Conservation (phyloP, 2,113 vertebrate genomes). For the Triplophysa siluroides region DNA sequence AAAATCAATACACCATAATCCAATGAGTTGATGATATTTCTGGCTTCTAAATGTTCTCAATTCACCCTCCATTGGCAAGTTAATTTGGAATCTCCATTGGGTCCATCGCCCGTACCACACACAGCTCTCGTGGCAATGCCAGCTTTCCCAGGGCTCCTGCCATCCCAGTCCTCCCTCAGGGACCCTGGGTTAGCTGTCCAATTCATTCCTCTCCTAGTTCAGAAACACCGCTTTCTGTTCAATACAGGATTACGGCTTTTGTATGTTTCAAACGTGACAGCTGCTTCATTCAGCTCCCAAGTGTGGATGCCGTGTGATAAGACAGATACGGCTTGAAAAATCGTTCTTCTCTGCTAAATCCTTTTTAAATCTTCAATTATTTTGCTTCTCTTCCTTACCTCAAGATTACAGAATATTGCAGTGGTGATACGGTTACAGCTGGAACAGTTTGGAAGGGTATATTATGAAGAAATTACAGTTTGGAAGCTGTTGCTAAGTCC, state of each 20-base stretch:
- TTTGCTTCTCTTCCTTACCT: conserved; percentile 46
- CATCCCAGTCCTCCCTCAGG: conserved; percentile 1
- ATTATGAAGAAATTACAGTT: conserved; percentile 72
- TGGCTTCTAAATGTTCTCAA: too few species aligned
- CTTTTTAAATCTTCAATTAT: conserved; percentile 75
- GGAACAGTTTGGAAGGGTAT: conserved; percentile 62
- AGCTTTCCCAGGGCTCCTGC: neutral
- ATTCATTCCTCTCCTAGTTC: conserved; percentile 24
- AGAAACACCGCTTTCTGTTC: conserved; percentile 71
- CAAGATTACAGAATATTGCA: conserved; percentile 73
- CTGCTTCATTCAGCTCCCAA: conserved; percentile 77
- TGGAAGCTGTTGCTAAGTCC: conserved; percentile 71
- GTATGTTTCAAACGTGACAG: conserved; percentile 81
- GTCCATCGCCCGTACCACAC: neutral
- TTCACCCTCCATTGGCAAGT: neutral
- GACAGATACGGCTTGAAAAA: conserved; percentile 78
- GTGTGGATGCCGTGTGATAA: conserved; percentile 77
- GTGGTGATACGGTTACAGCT: conserved; percentile 63
- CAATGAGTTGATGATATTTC: too few species aligned
- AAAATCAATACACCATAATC: too few species aligned
- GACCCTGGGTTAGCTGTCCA: conserved; percentile 8
- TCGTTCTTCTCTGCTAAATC: conserved; percentile 76
- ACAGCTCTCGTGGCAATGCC: neutral
- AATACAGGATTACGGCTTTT: conserved; percentile 79
- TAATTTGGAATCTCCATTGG: neutral